Base-by-base conservation (phyloP, 1,140 invertebrate species). In the Asbolus verrucosus region DNA sequence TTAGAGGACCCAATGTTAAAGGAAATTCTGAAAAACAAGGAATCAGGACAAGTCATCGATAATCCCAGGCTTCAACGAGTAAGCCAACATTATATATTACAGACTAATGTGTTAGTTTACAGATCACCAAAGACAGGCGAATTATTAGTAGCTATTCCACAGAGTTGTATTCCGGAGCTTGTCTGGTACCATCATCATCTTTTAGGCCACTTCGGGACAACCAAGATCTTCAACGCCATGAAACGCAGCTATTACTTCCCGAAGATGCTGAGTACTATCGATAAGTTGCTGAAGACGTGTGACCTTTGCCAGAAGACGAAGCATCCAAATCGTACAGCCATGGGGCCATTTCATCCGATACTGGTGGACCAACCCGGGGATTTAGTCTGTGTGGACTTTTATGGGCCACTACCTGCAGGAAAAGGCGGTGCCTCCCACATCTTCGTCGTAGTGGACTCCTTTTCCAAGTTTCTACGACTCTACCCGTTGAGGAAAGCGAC, bases 161-260 rank as follows among this genome's bases (percentile, higher is more conserved):
- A n/a, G n/a, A n/a, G n/a, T n/a, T n/a, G n/a, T n/a, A n/a, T n/a
- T n/a, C n/a, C n/a, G n/a, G n/a, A n/a, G n/a, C n/a, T n/a, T n/a
- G n/a, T n/a, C n/a, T n/a, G n/a, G n/a, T n/a, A n/a, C n/a, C n/a
- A n/a, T n/a, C n/a, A n/a, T n/a, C n/a, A n/a, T n/a, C n/a, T n/a
- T n/a, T n/a, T n/a, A n/a, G 79, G 77, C 1, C 80, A 81, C 71
- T 75, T 76, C 6, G 78, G 79, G 0, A 59, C 69, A 1, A 75
- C 73, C 15, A 81, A 80, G 71, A 72, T 78, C 3, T 66, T 76
- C 6, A 46, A 65, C 6, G 77, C 78, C 31, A 6, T 81, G 4
- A 71, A 59, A 36, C 67, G 70, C 11, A 68, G 66, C 30, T 78
- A 76, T 39, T 80, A 75, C 65, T 81, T 76, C 72, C 62, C 19